phyloP scores from a whole-genome alignment of 2,888 invertebrate genomes.

The Ochropleura leucogaster region DNA sequence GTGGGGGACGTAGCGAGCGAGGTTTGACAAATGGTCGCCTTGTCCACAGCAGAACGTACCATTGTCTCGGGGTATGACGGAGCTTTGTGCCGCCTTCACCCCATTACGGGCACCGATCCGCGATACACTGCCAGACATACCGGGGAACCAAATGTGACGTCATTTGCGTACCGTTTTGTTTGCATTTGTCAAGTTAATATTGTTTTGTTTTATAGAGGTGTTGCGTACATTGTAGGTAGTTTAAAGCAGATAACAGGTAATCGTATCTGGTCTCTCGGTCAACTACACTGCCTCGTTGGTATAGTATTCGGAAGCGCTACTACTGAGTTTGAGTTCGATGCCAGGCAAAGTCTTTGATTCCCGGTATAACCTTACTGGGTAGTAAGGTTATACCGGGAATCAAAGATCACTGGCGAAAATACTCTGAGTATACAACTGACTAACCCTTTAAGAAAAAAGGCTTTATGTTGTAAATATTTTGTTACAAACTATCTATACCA shows the following conservation, averaged over 20 bases:
- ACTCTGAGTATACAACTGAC: neutral
- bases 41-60: conserved; percentile 65
- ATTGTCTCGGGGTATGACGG: conserved; percentile 72
- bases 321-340: neutral
- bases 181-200: conserved; percentile 32
- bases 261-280: neutral
- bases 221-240: neutral
- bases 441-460: no score
- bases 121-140: conserved; percentile 49
- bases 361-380: no score
- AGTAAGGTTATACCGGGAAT: no score
- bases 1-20: conserved; percentile 47
- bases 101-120: conserved; percentile 43
- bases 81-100: conserved; percentile 67
- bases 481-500: neutral
- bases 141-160: conserved; percentile 44
- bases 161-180: conserved; percentile 46
- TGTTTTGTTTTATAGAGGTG: conserved; percentile 3
- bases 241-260: neutral
- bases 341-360: neutral
- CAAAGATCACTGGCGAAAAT: neutral
- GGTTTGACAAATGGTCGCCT: conserved; percentile 69
- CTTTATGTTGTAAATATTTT: neutral
- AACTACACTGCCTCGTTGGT: neutral
- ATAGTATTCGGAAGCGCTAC: neutral